Evolutionary conservation across 1,140 invertebrate genomes (phyloP), one percentile per base, ranked within the genome.

Genomic region (Bombus affinis): DNA sequence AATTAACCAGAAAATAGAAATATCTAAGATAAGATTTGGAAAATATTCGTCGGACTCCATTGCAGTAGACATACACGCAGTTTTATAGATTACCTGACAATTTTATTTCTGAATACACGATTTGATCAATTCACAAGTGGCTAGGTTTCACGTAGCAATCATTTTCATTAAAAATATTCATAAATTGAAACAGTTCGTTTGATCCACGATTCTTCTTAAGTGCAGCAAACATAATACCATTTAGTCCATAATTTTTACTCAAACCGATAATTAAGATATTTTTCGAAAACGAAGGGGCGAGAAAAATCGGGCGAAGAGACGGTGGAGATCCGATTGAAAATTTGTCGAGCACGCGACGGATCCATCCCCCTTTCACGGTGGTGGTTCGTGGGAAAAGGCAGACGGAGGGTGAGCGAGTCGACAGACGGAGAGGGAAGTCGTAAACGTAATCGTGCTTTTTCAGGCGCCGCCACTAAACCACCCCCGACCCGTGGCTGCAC

Each of bases 391-490:
- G 66, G 82, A 59, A 44, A 79, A 83, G 13, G 65, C 47, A 22
- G n/a, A 59, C 42, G 32, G 37, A 32, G 66, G 66, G 39, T n/a
- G 75, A n/a, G 68, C 44, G 81, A 39, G 28, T 44, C 78, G 83
- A 81, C 71, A 78, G 68, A 81, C 73, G 83, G 72, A 71, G 66
- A 75, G 77, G 78, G 71, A 90, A 88, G 84, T 91, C 87, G 89
- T 90, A 90, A 90, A 90, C 83, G 89, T 90, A 90, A 90, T 90
- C 89, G 89, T 90, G 89, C 89, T 90, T 90, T 90, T 88, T 90
- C 89, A 90, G 89, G 89, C 89, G 78, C 62, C 74, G 73, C 83
- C 68, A 86, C 89, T 90, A 90, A 90, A 90, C 83, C 84, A 59
- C 42, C 59, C 78, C 68, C 53, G 28, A 32, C 81, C 53, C 32